These are phyloP conservation scores for Metalampra italica DNA, from an alignment of 2,888 invertebrate genomes.

Conservation along the genomic window DNA sequence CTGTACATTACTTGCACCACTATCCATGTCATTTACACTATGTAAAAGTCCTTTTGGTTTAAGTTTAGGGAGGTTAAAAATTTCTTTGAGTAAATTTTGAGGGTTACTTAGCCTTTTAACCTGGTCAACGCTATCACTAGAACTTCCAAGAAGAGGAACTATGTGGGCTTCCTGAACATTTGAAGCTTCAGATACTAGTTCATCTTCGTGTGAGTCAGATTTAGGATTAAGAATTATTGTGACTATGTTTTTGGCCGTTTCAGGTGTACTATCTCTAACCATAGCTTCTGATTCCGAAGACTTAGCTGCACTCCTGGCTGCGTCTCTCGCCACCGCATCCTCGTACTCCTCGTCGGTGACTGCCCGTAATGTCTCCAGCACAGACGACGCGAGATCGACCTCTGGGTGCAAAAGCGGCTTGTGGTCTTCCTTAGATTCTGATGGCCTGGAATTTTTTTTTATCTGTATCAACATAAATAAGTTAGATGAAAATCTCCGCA, in stretches of 20 bases:
- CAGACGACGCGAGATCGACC: constrained; percentile 62
- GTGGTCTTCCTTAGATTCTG: constrained; percentile 36
- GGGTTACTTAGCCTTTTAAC: constrained; percentile 13
- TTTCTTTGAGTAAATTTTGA: constrained; percentile 23
- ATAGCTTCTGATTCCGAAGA: constrained; percentile 6
- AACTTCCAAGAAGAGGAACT: constrained; percentile 23
- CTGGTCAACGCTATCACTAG: constrained; percentile 16
- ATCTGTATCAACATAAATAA: too few species aligned
- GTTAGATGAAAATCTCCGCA: too few species aligned
- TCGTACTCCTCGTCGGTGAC: constrained; percentile 63
- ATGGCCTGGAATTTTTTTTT: constrained; percentile 29
- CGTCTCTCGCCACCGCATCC: constrained; percentile 61
- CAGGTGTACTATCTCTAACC: constrained; percentile 33
- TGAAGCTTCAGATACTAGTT: constrained; percentile 41
- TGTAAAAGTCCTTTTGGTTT: constrained; percentile 19
- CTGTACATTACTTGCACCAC: constrained; percentile 43
- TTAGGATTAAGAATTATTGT: constrained; percentile 45
- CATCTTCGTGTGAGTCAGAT: constrained; percentile 21
- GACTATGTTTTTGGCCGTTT: constrained; percentile 41
- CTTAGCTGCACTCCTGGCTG: constrained; percentile 35
- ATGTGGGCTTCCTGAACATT: constrained; percentile 37
- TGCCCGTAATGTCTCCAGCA: constrained; percentile 57
- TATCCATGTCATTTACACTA: constrained; percentile 40
- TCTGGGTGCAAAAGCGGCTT: constrained; percentile 64
- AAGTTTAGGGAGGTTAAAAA: constrained; percentile 26